Percentiles rank a stretch among this genome's conserved stretches.
Evolutionary conservation across 2,797 vertebrate species (phyloP).

Genomic region (Catamblyrhynchus diadema): DNA sequence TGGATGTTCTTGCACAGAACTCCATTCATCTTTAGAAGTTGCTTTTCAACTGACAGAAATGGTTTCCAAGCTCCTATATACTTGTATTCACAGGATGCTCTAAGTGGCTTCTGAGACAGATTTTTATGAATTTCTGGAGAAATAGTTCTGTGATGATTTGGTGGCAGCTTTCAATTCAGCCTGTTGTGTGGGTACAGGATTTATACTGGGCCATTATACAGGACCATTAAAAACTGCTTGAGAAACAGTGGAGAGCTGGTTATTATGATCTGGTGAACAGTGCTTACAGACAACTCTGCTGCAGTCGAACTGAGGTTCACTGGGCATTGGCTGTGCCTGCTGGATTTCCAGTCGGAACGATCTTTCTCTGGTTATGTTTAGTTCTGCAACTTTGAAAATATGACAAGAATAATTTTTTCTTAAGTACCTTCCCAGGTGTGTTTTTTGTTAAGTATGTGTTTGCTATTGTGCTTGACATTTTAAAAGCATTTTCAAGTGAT

Average conservation of each 20-base stretch:
- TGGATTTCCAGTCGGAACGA: background rate
- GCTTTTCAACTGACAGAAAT: background rate
- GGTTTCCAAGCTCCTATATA: background rate
- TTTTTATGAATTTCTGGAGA: background rate
- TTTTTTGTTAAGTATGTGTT: background rate
- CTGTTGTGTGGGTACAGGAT: background rate
- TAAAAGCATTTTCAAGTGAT: background rate
- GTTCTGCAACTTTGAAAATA: background rate
- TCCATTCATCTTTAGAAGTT: background rate
- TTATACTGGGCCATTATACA: background rate
- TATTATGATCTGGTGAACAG: background rate
- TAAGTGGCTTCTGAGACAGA: background rate
- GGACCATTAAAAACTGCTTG: background rate
- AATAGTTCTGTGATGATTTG: background rate
- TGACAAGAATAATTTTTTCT: background rate
- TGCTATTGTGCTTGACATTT: background rate
- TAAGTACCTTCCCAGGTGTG: background rate
- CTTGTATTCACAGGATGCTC: background rate
- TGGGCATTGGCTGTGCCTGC: background rate
- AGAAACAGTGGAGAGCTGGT: background rate
- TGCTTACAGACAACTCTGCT: background rate
- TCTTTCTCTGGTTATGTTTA: background rate
- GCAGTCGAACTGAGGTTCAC: background rate
- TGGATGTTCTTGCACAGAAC: background rate
- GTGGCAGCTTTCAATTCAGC: background rate